These are phyloP conservation scores for Pantala flavescens DNA, from an alignment of 1,140 invertebrate genomes.

Conservation along the genomic window DNA sequence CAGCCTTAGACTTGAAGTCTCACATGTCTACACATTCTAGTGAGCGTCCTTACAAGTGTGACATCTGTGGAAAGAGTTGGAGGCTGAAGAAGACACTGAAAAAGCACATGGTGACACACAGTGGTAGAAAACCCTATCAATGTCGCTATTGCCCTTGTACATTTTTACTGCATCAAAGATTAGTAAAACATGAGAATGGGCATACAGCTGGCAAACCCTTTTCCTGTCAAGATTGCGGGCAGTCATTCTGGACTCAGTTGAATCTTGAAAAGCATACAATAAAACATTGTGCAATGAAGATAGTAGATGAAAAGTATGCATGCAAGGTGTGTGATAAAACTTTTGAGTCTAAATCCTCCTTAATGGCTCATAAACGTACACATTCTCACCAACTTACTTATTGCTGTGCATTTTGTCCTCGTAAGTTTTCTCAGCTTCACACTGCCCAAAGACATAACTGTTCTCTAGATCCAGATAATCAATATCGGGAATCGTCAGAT, in stretches of 20 bases:
- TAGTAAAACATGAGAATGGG: background rate
- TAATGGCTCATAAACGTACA: background rate
- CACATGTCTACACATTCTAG: background rate
- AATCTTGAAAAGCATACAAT: background rate
- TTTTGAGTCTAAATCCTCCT: background rate
- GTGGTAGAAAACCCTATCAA: conserved; percentile 42
- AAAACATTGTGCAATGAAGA: background rate
- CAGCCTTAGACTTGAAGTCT: conserved; percentile 13
- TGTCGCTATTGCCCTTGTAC: conserved; percentile 36
- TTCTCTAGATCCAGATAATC: background rate
- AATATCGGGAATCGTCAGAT: background rate
- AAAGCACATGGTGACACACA: conserved; percentile 41
- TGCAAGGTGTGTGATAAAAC: background rate
- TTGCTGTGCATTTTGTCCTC: background rate
- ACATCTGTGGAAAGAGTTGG: conserved; percentile 26
- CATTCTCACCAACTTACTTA: background rate
- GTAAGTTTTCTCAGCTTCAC: background rate
- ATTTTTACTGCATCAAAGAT: background rate
- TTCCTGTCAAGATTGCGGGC: background rate
- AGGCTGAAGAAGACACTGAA: conserved; percentile 40
- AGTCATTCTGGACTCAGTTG: background rate
- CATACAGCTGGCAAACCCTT: background rate
- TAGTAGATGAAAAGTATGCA: background rate
- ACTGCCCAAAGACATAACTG: background rate
- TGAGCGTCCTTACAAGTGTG: conserved; percentile 17